Base-by-base conservation (phyloP, 2,113 vertebrate species). In the Callipepla californica region DNA sequence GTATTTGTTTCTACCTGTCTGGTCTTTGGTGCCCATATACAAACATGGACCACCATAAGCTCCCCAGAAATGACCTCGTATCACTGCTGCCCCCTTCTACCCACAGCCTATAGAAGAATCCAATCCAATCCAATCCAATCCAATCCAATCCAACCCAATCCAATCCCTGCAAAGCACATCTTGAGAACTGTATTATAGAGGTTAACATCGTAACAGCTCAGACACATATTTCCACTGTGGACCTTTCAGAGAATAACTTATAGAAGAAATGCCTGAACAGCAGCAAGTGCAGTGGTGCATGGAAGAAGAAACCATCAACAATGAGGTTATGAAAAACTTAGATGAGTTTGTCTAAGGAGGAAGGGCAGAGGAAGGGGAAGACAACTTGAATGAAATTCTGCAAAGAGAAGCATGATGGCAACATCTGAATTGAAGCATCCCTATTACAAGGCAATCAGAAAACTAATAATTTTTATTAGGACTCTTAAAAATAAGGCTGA, bases 71-170 rank as follows among this genome's bases (percentile, higher is more conserved):
- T 30, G 6, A 17, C n/a, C 4, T 10, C 36, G 8, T 13, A 81
- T 8, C 17, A 20, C 7, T 70, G 18, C 26, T 75, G 38, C 23
- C 4, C 6, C 4, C 21, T 85, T 21, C 25, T 57, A 42, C 30
- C 79, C 47, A 55, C 8, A 84, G 30, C 8, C 6, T 42, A 1
- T 30, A 72, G 84, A 8, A 40, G 40, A 40, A 40, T 40, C 8
- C 34, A 50, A 6, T 1, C 3, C 6, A 0, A 5, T 6, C 21
- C 34, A 50, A 6, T 1, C 3, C 6, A 0, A 5, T 6, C 21
- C 12, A 40, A 40, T 40, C 8, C 34, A 48, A 6, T 1, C 3
- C 40, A 40, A 40, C 12, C 8, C 34, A 50, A 6, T 1, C 3
- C 5, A 0, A 5, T 6, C 21, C 12, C 38, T 11, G 9, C 11